phyloP scores from a whole-genome alignment of 2,888 invertebrate species.

The Pherbina coryleti region DNA sequence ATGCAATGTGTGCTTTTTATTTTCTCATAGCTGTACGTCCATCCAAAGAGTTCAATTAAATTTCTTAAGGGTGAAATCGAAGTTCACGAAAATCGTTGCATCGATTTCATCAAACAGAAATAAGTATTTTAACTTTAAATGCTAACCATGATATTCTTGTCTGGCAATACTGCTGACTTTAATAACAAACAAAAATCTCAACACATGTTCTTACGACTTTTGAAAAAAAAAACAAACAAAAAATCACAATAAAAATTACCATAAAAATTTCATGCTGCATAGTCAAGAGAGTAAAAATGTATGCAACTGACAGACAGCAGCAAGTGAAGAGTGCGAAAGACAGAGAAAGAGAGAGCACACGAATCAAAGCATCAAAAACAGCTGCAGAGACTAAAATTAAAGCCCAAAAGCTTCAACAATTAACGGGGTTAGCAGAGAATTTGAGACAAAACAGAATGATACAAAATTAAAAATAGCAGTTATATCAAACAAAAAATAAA shows the following conservation, averaged over 20 bases:
- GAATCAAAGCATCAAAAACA: not conserved
- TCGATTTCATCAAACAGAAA: no score
- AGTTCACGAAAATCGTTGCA: no score
- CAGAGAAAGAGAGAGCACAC: not conserved
- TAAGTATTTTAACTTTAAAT: no score
- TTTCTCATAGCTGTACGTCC: no score
- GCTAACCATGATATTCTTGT: not conserved
- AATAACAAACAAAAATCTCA: constrained; percentile 1
- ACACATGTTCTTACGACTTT: not conserved
- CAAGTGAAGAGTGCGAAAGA: not conserved
- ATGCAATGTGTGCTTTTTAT: no score
- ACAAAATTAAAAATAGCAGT: not conserved
- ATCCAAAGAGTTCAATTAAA: no score
- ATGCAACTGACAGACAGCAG: not conserved
- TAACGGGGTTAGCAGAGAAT: constrained; percentile 9
- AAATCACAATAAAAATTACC: no score
- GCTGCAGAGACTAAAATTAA: not conserved
- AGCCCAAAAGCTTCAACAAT: not conserved
- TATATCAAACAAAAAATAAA: not conserved
- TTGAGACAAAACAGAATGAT: not conserved
- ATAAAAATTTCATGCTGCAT: no score
- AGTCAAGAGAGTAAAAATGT: not conserved
- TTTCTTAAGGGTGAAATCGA: no score
- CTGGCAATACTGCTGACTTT: not conserved
- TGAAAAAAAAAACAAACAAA: no score